phyloP scores from a whole-genome alignment of 2,797 vertebrate genomes.

The Chelmon rostratus region DNA sequence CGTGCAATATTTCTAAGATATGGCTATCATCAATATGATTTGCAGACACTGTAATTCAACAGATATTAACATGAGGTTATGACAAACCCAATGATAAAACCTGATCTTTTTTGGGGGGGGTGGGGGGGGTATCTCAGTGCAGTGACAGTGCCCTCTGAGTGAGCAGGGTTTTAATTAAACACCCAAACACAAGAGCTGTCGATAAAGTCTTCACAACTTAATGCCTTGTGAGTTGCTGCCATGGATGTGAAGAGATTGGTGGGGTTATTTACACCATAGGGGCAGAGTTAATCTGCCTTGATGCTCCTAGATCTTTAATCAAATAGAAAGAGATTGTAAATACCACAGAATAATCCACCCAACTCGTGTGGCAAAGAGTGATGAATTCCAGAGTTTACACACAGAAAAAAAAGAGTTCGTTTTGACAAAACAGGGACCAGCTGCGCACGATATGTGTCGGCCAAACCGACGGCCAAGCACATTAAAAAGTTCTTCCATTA shows the following conservation, averaged over 20 bases:
- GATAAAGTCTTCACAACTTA: constrained; percentile 79
- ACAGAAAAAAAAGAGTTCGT: constrained; percentile 19
- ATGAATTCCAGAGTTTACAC: constrained; percentile 39
- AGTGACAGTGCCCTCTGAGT: constrained; percentile 55
- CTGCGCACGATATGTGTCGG: neutral
- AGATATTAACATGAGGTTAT: constrained; percentile 57
- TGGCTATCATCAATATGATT: constrained; percentile 59
- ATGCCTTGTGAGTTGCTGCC: constrained; percentile 74
- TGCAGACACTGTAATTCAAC: constrained; percentile 55
- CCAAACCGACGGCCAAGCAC: neutral
- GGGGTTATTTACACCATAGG: constrained; percentile 77
- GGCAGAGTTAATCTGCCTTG: constrained; percentile 77
- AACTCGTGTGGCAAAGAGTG: constrained; percentile 41
- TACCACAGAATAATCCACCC: constrained; percentile 71
- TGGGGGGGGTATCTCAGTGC: constrained; percentile 46
- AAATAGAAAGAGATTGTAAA: constrained; percentile 78
- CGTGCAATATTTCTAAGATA: constrained; percentile 46
- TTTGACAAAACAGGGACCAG: constrained; percentile 2
- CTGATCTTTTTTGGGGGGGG: constrained; percentile 21
- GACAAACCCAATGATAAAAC: constrained; percentile 64
- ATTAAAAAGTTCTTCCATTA: neutral
- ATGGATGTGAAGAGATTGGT: constrained; percentile 62
- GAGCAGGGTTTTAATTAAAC: constrained; percentile 78
- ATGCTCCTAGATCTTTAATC: constrained; percentile 77
- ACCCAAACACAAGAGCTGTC: constrained; percentile 65